A percentile compares a stretch with the other conserved stretches of the same genome.
phyloP scores from a whole-genome alignment of 1,140 invertebrate species.

The Aphidius gifuensis region DNA sequence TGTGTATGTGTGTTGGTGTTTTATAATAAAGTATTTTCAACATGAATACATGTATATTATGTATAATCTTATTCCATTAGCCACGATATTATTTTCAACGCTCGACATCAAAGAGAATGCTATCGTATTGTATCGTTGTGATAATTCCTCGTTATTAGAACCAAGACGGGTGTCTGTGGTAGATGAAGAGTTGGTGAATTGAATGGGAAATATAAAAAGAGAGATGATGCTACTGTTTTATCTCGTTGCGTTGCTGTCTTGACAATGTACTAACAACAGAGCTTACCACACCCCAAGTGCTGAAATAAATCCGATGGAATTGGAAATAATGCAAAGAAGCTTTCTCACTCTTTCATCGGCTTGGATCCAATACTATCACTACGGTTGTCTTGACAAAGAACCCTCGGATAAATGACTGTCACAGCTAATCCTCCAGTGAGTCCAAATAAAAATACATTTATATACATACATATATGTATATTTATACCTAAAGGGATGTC shows the following conservation, averaged over 20 bases:
- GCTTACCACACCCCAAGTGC: constrained; percentile 55
- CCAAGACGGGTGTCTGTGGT: not conserved
- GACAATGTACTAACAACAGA: constrained; percentile 35
- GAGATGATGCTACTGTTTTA: constrained; percentile 21
- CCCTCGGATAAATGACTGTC: constrained; percentile 30
- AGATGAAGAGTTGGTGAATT: no score
- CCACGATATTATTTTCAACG: constrained; percentile 49
- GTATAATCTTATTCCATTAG: constrained; percentile 52
- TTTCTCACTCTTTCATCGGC: constrained; percentile 16
- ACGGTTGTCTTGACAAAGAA: constrained; percentile 33
- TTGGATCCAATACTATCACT: constrained; percentile 10
- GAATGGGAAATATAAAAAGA: not conserved
- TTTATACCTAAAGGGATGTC: no score
- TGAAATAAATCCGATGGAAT: constrained; percentile 54
- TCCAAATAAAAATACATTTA: no score
- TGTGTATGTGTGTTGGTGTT: no score
- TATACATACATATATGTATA: no score
- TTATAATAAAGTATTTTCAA: no score
- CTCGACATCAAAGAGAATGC: constrained; percentile 54
- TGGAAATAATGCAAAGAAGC: constrained; percentile 52
- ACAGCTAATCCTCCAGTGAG: constrained; percentile 39
- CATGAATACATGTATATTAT: constrained; percentile 1
- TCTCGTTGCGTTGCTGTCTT: not conserved
- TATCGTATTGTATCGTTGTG: constrained; percentile 49
- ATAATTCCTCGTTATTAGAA: constrained; percentile 57